These are phyloP conservation scores for Propithecus coquereli DNA, from an alignment of 2,113 vertebrate species.

Conservation along the genomic window DNA sequence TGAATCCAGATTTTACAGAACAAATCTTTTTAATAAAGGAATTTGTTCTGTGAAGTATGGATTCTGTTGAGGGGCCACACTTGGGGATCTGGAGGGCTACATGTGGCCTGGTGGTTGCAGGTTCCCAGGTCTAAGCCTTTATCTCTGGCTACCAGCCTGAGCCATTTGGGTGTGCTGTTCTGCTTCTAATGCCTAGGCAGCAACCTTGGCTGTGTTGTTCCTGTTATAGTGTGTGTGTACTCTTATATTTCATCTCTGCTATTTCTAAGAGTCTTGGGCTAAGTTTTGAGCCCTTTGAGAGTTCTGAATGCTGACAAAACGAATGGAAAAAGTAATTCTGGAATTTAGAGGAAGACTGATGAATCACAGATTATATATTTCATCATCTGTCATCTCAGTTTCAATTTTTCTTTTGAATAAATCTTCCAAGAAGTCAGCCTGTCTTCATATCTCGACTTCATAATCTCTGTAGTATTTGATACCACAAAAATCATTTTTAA, in stretches of 20 bases:
- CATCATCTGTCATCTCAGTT: slow-evolving; percentile 15
- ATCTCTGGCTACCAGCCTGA: neutral
- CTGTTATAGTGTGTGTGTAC: neutral
- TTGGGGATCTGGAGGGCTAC: too few relatives aligned
- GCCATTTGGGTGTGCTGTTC: neutral
- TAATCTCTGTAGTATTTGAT: neutral
- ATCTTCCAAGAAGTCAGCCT: slow-evolving; percentile 16
- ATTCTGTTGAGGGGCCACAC: too few relatives aligned
- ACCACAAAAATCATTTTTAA: slow-evolving; percentile 4
- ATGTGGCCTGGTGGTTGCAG: too few relatives aligned
- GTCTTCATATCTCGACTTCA: slow-evolving; percentile 35
- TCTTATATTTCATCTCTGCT: neutral
- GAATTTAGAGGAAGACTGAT: slow-evolving; percentile 43
- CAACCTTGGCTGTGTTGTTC: neutral
- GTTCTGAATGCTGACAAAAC: slow-evolving; percentile 41
- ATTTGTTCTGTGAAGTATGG: too few relatives aligned
- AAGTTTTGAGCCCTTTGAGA: neutral
- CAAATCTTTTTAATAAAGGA: too few relatives aligned
- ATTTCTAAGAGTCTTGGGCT: neutral
- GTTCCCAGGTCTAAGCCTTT: too few relatives aligned
- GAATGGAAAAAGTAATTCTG: slow-evolving; percentile 18
- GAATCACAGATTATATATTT: slow-evolving; percentile 29
- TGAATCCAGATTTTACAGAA: too few relatives aligned
- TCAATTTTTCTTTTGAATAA: slow-evolving; percentile 48
- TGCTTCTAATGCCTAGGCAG: neutral